Evolutionary conservation across 2,888 invertebrate species (phyloP), one percentile per base, ranked within the genome.

Genomic region (Heliconius ethilla): DNA sequence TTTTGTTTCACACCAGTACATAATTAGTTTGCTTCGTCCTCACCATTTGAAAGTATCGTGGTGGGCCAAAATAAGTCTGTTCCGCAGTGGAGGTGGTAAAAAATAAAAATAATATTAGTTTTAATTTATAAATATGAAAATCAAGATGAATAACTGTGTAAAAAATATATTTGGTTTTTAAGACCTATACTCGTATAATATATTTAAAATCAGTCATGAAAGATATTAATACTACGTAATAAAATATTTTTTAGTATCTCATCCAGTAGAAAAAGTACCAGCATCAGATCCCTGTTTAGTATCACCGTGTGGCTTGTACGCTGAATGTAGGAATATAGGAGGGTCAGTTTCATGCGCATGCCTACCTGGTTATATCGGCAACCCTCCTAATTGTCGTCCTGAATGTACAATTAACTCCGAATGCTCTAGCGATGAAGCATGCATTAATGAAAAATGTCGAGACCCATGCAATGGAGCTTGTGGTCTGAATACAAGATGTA

Each of bases 391-490:
- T 82, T 97, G 97, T 84, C 94, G 96, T 79, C 96, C 96, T 0
- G 96, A 96, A 86, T 96, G 96, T 87, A 95, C 95, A 11, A 95
- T 96, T n/a, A 96, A 96, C 86, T 94, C 96, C 0, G 97, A 97
- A 84, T 97, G 97, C 84, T 89, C 96, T 1, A 95, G 96, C 77
- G 95, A 96, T 83, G 93, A 95, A 86, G 96, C 96, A 1, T 97
- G 97, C 84, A 95, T 96, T 15, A 95, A 95, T 79, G 95, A 96
- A 87, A 96, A 95, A 87, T 96, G 96, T 85, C 91, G 94, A 29
- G 96, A 96, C 86, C 96, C 96, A 6, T 97, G 97, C 84, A 95
- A 95, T 15, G 96, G 96, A 55, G 95, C 96, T 1, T 97, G 96
- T 86, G 96, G 96, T 66, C 81, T 95, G 78, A 90, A 93, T 81